Evolutionary conservation across 64 coral and sea anemone species (phyloP).

Genomic region (Stylophora pistillata): DNA sequence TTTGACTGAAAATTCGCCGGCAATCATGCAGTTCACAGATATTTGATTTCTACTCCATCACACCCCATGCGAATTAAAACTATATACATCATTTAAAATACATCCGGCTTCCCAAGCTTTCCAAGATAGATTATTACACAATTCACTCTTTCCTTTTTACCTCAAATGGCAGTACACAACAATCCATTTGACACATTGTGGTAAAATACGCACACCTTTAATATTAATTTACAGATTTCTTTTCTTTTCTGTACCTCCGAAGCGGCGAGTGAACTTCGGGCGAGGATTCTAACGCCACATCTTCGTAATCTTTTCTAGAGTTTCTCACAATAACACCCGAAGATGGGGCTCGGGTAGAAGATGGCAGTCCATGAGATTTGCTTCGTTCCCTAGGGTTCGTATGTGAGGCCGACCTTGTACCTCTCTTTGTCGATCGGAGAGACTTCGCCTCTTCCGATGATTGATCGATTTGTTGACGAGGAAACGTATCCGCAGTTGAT

Average conservation of each 20-base stretch:
- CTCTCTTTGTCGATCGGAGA: constrained; percentile 36
- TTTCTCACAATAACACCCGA: constrained; percentile 37
- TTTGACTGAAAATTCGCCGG: no score
- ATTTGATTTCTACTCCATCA: no score
- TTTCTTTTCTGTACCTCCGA: constrained; percentile 56
- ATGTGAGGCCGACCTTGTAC: constrained; percentile 62
- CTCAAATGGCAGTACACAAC: neutral
- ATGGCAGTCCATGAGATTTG: neutral
- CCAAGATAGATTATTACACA: no score
- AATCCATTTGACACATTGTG: neutral
- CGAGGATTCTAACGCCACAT: neutral
- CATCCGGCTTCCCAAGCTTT: no score
- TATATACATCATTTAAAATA: no score
- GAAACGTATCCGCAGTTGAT: constrained; percentile 30
- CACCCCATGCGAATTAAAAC: no score
- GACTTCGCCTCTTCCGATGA: constrained; percentile 37
- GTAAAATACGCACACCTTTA: neutral
- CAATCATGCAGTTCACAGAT: no score
- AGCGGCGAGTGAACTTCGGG: constrained; percentile 37
- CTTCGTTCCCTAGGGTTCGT: constrained; percentile 43
- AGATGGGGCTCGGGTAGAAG: constrained; percentile 8
- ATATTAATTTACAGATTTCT: constrained; percentile 45
- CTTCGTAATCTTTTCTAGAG: constrained; percentile 4
- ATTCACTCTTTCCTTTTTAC: no score
- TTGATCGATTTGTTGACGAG: constrained; percentile 8